phyloP scores from a whole-genome alignment of 2,888 invertebrate species.

The Colostygia pectinataria region DNA sequence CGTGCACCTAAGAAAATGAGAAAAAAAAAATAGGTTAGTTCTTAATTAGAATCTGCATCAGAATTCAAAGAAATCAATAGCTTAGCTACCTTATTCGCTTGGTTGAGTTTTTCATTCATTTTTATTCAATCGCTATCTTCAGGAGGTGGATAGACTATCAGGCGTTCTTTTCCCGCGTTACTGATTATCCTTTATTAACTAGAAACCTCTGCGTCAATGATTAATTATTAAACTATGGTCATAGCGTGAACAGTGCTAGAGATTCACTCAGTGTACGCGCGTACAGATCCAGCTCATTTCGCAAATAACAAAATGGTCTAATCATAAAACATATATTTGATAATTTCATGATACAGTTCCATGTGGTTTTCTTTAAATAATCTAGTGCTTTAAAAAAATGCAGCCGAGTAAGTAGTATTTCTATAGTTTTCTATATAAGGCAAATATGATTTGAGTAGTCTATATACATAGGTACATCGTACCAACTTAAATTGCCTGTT shows the following conservation, averaged over 20 bases:
- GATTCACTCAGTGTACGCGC: background rate
- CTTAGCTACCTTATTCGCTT: too few relatives aligned
- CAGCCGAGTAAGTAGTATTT: too few relatives aligned
- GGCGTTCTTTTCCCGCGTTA: slow-evolving; percentile 27
- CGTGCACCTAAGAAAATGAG: too few relatives aligned
- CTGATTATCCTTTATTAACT: slow-evolving; percentile 23
- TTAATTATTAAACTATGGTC: slow-evolving; percentile 12
- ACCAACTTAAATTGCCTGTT: too few relatives aligned
- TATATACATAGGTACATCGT: too few relatives aligned
- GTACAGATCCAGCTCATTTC: slow-evolving; percentile 2
- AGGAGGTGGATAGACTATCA: slow-evolving; percentile 15
- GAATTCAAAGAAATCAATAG: background rate
- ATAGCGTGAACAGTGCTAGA: slow-evolving; percentile 15
- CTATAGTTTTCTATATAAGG: too few relatives aligned
- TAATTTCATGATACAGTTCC: background rate
- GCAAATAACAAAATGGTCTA: slow-evolving; percentile 1
- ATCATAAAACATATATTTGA: background rate
- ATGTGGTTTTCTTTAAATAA: slow-evolving; percentile 5
- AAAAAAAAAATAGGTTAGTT: too few relatives aligned
- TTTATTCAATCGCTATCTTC: slow-evolving; percentile 5
- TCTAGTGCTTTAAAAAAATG: too few relatives aligned
- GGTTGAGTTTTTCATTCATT: too few relatives aligned
- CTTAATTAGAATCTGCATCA: too few relatives aligned
- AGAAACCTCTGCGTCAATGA: slow-evolving; percentile 17
- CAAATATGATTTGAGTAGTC: too few relatives aligned